Conservation (phyloP, 1,140 invertebrate genomes). For the Trialeurodes vaporariorum region DNA sequence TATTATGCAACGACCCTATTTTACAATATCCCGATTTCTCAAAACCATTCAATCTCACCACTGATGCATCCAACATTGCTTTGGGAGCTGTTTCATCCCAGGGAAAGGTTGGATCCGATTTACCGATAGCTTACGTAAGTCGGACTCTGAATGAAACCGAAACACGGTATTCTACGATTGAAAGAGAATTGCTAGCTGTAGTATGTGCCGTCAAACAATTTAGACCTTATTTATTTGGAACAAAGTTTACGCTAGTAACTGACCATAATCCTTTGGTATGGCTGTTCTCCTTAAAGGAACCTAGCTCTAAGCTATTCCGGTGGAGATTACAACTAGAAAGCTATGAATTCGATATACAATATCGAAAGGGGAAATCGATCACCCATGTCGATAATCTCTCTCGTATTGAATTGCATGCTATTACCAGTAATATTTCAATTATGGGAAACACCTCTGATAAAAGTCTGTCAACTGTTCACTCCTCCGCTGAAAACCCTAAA, state of each 20-base stretch:
- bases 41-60: conserved; percentile 41
- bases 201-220: conserved; percentile 34
- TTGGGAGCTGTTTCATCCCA: conserved; percentile 30
- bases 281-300: conserved; percentile 37
- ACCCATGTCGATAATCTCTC: conserved; percentile 24
- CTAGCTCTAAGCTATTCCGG: conserved; percentile 35
- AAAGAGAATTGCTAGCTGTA: too few species aligned
- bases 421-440: neutral
- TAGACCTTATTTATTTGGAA: too few species aligned
- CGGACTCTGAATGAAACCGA: conserved; percentile 34
- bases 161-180: conserved; percentile 34
- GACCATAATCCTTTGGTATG: conserved; percentile 40
- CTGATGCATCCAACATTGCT: conserved; percentile 33
- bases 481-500: neutral
- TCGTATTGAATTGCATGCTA: neutral
- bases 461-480: conserved; percentile 3
- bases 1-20: conserved; percentile 29
- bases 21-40: conserved; percentile 31
- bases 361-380: conserved; percentile 33
- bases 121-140: conserved; percentile 33
- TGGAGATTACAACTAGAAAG: conserved; percentile 40
- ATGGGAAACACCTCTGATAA: neutral
- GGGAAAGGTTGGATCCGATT: conserved; percentile 20
- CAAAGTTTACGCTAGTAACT: conserved; percentile 38
- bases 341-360: conserved; percentile 36